Evolutionary conservation across 1,140 invertebrate species (phyloP).

Genomic region (Ganaspis sp.): DNA sequence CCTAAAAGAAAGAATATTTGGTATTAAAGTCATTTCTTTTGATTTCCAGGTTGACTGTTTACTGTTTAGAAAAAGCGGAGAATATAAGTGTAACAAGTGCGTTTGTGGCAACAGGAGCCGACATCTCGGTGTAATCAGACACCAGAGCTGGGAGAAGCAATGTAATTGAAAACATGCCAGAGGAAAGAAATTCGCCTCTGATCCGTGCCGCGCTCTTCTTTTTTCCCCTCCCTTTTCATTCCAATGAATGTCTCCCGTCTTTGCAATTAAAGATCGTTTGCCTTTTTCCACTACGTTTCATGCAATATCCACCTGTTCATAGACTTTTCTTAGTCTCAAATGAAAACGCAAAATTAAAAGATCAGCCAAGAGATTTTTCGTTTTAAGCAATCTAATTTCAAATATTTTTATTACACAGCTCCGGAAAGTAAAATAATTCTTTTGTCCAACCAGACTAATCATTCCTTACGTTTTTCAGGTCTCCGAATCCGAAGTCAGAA

Average conservation of each 20-base stretch:
- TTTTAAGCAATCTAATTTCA: no score
- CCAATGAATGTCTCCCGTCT: constrained; percentile 42
- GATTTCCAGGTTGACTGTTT: constrained; percentile 52
- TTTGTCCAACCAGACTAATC: no score
- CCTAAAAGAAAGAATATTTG: not conserved
- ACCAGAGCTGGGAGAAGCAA: constrained; percentile 60
- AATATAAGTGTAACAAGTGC: constrained; percentile 65
- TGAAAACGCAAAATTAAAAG: not conserved
- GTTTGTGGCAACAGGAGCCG: constrained; percentile 66
- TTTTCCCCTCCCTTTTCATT: constrained; percentile 28
- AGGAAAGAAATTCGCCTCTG: constrained; percentile 62
- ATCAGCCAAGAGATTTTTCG: not conserved
- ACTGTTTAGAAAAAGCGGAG: constrained; percentile 53
- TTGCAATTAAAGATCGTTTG: constrained; percentile 58
- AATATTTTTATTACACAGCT: no score
- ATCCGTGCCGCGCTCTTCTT: constrained; percentile 63
- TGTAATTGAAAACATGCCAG: constrained; percentile 71
- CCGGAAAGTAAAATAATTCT: no score
- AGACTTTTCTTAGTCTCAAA: constrained; percentile 26
- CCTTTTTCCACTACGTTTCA: constrained; percentile 44
- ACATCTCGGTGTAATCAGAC: constrained; percentile 77
- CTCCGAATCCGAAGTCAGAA: no score
- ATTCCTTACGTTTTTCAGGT: no score
- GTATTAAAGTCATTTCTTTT: not conserved
- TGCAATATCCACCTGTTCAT: constrained; percentile 38